Evolutionary conservation across 2,888 invertebrate species (phyloP).

Genomic region (Drosophila phalerata): DNA sequence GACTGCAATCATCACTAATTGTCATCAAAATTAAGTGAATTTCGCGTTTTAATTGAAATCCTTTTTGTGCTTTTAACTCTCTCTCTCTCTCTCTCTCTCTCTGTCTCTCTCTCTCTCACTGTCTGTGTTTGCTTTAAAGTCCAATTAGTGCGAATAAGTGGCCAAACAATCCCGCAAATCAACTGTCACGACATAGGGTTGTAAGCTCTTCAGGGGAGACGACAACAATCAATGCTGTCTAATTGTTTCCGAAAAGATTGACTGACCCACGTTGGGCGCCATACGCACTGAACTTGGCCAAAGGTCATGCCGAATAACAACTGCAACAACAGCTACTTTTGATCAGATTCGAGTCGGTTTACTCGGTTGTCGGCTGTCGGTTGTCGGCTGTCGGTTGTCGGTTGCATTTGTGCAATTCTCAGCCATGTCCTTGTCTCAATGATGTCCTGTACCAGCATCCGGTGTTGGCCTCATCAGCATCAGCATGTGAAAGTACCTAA

Average conservation of each 20-base stretch:
- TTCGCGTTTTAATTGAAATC: conserved; percentile 75
- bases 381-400: conserved; percentile 3
- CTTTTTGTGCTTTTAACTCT: conserved; percentile 11
- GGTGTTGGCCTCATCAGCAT: conserved; percentile 38
- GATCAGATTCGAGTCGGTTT: background rate
- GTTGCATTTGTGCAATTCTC: conserved; percentile 27
- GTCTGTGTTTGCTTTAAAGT: conserved; percentile 57
- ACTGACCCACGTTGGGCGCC: conserved; percentile 21
- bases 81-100: background rate
- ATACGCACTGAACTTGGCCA: conserved; percentile 25
- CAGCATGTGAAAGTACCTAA: conserved; percentile 11
- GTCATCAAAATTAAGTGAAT: conserved; percentile 79
- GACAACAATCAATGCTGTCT: conserved; percentile 56
- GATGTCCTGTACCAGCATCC: conserved; percentile 55
- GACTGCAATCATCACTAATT: conserved; percentile 70
- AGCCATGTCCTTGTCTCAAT: conserved; percentile 55
- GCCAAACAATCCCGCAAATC: conserved; percentile 32
- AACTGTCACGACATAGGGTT: conserved; percentile 17
- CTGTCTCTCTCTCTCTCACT: background rate
- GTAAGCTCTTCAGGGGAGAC: conserved; percentile 2
- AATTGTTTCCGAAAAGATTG: conserved; percentile 64
- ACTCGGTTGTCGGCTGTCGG: background rate
- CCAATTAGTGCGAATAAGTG: conserved; percentile 54
- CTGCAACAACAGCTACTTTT: conserved; percentile 10
- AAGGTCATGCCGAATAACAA: conserved; percentile 27